Base-by-base conservation (phyloP, 2,113 vertebrate genomes). In the Erythrocercus mccallii region DNA sequence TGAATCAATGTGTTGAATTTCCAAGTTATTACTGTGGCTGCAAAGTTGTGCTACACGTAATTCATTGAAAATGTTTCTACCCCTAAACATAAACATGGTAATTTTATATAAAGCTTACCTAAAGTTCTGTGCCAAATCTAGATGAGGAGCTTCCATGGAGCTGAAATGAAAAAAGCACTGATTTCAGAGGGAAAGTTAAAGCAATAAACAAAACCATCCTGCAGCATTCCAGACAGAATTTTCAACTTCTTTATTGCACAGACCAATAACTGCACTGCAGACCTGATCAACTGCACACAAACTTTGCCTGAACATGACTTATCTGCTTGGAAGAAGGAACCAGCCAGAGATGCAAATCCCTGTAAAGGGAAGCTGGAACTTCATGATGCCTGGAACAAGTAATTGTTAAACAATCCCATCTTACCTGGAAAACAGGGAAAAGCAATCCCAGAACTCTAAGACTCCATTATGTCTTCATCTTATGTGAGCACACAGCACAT, bases 91-190 rank as follows among this genome's bases (percentile, higher is more conserved):
- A 80, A 90, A 87, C 18, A 69, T 6, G 48, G 66, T 12, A 20
- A 79, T 16, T 82, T 47, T 35, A 38, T 37, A 65, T 16, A 64
- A 94, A 92, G 40, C 96, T 98, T 97, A 98, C 98, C 98, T 98
- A 35, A 97, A 94, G 86, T 98, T 98, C 84, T 97, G 97, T 51
- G 87, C 87, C 80, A 96, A 58, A 64, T 96, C 97, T 42, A 95
- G 83, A 42, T 94, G 88, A 25, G 85, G 82, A 70, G 81, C 85
- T 88, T 96, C 94, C 84, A 88, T 3, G 16, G 97, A 96, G 88
- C 98, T 98, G 97, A 85, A 98, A 98, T 45, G 44, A 77, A 78
- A 90, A 97, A 93, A 56, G 13, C 45, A 95, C 20, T 50, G 91
- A 68, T 82, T 92, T 97, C 58, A 95, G 87, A 91, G 73, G 81